Percentiles rank a stretch among this genome's conserved stretches.
Conservation (phyloP, 2,113 vertebrate genomes). For the Fulica atra region DNA sequence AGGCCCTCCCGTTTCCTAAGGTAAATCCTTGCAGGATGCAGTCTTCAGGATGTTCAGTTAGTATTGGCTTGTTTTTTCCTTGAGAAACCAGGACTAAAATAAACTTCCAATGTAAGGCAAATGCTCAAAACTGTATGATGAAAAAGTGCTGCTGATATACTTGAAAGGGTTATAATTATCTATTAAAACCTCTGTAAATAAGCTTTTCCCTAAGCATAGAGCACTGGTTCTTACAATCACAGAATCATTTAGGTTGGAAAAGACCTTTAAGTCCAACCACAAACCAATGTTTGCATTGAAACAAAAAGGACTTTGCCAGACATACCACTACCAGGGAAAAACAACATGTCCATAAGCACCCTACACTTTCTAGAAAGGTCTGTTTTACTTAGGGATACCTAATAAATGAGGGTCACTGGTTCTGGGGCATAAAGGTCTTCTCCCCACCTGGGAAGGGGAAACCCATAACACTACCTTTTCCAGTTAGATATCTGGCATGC, state of each 20-base stretch:
- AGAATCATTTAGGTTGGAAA: background rate
- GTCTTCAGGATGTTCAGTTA: background rate
- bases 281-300: background rate
- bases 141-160: background rate
- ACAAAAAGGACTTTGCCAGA: background rate
- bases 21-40: background rate
- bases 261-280: background rate
- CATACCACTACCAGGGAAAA: background rate
- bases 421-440: background rate
- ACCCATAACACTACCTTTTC: background rate
- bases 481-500: background rate
- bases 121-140: background rate
- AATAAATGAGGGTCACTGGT: background rate
- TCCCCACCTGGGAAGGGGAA: background rate
- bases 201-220: background rate
- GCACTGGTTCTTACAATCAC: background rate
- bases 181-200: background rate
- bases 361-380: background rate
- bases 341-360: background rate
- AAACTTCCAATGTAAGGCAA: background rate
- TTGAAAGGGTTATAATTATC: background rate
- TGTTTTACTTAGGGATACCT: background rate
- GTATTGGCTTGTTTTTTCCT: background rate
- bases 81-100: fast-evolving
- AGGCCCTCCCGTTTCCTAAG: background rate